Percentiles rank a stretch among this genome's conserved stretches.
Conservation (phyloP, 2,797 vertebrate species). For the Rhabdophis nuchalis region DNA sequence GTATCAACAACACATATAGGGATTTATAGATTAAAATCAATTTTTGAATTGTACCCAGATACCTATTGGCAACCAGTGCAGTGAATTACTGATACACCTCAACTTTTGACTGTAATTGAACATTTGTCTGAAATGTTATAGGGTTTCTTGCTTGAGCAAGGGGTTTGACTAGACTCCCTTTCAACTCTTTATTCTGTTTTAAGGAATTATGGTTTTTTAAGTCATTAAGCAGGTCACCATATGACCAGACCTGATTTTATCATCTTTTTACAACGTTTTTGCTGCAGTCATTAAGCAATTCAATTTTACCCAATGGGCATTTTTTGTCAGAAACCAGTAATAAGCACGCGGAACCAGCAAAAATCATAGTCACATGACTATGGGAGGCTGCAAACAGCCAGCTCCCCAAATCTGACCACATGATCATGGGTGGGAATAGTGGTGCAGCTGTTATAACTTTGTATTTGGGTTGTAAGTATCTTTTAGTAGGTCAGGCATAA, state of each 20-base stretch:
- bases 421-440: background rate
- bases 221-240: background rate
- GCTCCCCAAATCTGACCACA: background rate
- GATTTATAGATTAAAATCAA: background rate
- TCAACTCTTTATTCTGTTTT: background rate
- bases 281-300: background rate
- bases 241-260: background rate
- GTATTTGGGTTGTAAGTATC: background rate
- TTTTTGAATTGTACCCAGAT: background rate
- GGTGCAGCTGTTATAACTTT: background rate
- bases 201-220: background rate
- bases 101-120: too few species aligned
- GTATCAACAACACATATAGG: background rate
- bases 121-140: background rate
- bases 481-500: background rate
- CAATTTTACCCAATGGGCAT: background rate
- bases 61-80: background rate
- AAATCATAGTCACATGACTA: background rate
- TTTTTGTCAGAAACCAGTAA: background rate
- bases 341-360: background rate
- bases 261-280: background rate
- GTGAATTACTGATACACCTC: background rate
- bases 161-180: background rate
- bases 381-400: background rate
- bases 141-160: background rate